phyloP scores from a whole-genome alignment of 1,140 invertebrate species.

The Cotesia glomerata region DNA sequence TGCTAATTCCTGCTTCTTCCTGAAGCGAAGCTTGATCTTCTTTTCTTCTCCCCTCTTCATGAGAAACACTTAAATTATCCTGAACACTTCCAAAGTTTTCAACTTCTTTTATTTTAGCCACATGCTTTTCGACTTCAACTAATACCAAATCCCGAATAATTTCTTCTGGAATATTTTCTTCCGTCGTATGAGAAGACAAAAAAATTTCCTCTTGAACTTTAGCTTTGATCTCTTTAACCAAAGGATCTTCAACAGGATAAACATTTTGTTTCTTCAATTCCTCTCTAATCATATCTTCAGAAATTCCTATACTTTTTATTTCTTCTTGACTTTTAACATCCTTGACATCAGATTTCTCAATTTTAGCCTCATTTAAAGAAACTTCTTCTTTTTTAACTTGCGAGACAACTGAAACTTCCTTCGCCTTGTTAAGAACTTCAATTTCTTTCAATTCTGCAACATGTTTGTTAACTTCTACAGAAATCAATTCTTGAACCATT shows the following conservation, averaged over 20 bases:
- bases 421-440: background rate
- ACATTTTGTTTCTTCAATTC: too few species aligned
- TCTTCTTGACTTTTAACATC: too few species aligned
- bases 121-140: background rate
- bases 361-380: too few species aligned
- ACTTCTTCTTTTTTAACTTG: too few species aligned
- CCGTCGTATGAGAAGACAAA: background rate
- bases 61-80: background rate
- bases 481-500: background rate
- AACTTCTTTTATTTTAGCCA: background rate
- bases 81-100: background rate
- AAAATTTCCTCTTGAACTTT: background rate
- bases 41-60: too few species aligned
- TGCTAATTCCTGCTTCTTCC: too few species aligned
- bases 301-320: too few species aligned
- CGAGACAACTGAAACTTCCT: background rate
- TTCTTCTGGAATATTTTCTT: constrained; percentile 21
- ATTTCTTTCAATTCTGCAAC: background rate
- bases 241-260: too few species aligned
- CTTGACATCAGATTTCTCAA: too few species aligned
- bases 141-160: background rate
- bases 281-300: too few species aligned
- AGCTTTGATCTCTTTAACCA: too few species aligned
- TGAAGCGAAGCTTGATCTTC: too few species aligned
- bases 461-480: background rate